These are phyloP conservation scores for Drosophila rellima DNA, from an alignment of 2,888 invertebrate genomes.

Conservation along the genomic window DNA sequence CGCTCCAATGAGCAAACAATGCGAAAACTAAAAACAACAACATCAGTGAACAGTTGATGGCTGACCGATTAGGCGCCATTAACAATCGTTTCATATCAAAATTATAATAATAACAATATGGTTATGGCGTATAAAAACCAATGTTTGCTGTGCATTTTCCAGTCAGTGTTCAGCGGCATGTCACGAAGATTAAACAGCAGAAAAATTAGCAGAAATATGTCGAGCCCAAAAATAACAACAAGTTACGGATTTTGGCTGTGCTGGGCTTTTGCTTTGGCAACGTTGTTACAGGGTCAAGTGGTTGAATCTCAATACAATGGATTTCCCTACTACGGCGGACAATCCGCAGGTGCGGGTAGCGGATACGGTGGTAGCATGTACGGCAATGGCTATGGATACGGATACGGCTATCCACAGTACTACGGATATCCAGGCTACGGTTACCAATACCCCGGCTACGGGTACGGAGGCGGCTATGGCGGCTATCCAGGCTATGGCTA, in stretches of 20 bases:
- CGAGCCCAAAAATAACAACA: conserved; percentile 12
- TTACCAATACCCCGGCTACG: conserved; percentile 45
- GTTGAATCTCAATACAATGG: conserved; percentile 62
- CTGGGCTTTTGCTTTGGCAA: conserved; percentile 25
- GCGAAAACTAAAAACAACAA: conserved; percentile 17
- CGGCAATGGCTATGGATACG: conserved; percentile 55
- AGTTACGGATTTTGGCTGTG: conserved; percentile 34
- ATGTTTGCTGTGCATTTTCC: conserved; percentile 13
- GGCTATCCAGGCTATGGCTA: conserved; percentile 41
- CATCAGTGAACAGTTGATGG: conserved; percentile 43
- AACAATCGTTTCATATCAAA: conserved; percentile 62
- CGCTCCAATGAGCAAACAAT: conserved; percentile 64
- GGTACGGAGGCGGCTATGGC: conserved; percentile 43
- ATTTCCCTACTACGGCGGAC: conserved; percentile 61
- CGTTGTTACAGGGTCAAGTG: conserved; percentile 32
- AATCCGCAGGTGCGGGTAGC: conserved; percentile 22
- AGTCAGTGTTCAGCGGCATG: conserved; percentile 54
- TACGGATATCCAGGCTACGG: conserved; percentile 46
- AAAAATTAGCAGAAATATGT: conserved; percentile 48
- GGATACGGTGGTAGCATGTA: conserved; percentile 34
- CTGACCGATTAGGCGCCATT: conserved; percentile 65
- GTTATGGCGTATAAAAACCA: conserved; percentile 57
- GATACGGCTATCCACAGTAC: conserved; percentile 44
- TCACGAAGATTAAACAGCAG: conserved; percentile 31
- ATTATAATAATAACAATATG: conserved; percentile 26